A percentile compares a stretch with the other conserved stretches of the same genome.
Conservation (phyloP, 2,797 vertebrate species). For the Gastrophryne carolinensis region DNA sequence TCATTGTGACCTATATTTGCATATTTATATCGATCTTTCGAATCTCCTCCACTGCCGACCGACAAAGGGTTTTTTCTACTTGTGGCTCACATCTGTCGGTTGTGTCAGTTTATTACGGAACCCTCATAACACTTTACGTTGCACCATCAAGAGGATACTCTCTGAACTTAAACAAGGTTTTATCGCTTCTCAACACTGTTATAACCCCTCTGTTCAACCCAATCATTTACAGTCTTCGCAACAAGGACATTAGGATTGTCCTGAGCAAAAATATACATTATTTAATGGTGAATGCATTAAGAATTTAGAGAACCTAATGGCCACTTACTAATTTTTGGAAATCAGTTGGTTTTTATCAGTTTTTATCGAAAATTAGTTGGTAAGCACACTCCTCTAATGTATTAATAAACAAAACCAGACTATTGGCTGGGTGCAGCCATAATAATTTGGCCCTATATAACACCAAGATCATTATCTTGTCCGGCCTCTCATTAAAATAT, state of each 20-base stretch:
- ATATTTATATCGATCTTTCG: slow-evolving; percentile 5
- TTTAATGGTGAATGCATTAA: too few relatives aligned
- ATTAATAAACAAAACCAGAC: too few relatives aligned
- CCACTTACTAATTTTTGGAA: too few relatives aligned
- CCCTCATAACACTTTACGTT: neutral
- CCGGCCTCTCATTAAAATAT: too few relatives aligned
- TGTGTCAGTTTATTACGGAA: slow-evolving; percentile 14
- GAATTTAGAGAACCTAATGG: too few relatives aligned
- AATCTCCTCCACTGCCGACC: slow-evolving; percentile 40
- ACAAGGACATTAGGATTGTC: neutral
- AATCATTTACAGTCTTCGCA: slow-evolving; percentile 27
- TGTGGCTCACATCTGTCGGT: slow-evolving; percentile 40
- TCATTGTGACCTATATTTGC: neutral
- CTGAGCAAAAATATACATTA: too few relatives aligned
- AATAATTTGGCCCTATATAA: too few relatives aligned
- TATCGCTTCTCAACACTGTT: slow-evolving; percentile 22
- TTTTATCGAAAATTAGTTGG: too few relatives aligned
- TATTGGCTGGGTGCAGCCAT: too few relatives aligned
- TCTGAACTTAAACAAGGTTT: neutral
- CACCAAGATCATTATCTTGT: too few relatives aligned
- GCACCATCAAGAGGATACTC: neutral
- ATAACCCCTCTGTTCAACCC: slow-evolving; percentile 26
- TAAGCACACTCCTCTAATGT: too few relatives aligned
- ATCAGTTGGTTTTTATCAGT: too few relatives aligned
- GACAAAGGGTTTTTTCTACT: slow-evolving; percentile 56